Conservation (phyloP, 2,888 invertebrate species). For the Habrosyne pyritoides region DNA sequence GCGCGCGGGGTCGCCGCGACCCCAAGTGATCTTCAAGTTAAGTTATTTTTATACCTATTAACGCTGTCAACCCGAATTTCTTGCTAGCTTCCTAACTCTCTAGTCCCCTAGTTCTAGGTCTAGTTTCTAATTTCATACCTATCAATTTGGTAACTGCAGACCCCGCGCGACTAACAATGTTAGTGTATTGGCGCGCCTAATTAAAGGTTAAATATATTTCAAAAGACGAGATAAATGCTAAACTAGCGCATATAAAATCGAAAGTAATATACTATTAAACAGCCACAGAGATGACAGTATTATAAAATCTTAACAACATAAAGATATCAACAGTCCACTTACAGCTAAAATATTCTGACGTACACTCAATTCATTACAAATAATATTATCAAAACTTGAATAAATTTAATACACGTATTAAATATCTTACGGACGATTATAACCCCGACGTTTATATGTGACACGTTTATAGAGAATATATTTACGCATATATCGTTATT, state of each 20-base stretch:
- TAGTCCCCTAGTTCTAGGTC: too few species aligned
- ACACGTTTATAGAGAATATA: conserved; percentile 47
- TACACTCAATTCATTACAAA: not conserved
- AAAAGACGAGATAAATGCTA: too few species aligned
- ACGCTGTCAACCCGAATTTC: too few species aligned
- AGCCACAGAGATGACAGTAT: not conserved
- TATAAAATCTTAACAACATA: not conserved
- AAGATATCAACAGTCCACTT: conserved; percentile 8
- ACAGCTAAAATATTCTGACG: conserved; percentile 5
- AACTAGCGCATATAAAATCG: not conserved
- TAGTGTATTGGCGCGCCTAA: too few species aligned
- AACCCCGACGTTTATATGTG: conserved; percentile 54
- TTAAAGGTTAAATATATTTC: too few species aligned
- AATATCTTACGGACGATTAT: conserved; percentile 37
- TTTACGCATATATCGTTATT: conserved; percentile 40
- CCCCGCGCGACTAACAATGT: too few species aligned
- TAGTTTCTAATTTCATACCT: too few species aligned
- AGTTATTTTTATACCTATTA: too few species aligned
- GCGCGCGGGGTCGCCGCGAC: too few species aligned
- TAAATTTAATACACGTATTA: conserved; percentile 44
- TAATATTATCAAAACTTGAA: conserved; percentile 26
- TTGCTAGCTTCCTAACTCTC: too few species aligned
- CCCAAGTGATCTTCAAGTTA: too few species aligned
- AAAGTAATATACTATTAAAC: not conserved
- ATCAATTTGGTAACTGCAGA: too few species aligned